Evolutionary conservation across 2,888 invertebrate genomes (phyloP), one percentile per base, ranked within the genome.

Genomic region (Litoditis marina): DNA sequence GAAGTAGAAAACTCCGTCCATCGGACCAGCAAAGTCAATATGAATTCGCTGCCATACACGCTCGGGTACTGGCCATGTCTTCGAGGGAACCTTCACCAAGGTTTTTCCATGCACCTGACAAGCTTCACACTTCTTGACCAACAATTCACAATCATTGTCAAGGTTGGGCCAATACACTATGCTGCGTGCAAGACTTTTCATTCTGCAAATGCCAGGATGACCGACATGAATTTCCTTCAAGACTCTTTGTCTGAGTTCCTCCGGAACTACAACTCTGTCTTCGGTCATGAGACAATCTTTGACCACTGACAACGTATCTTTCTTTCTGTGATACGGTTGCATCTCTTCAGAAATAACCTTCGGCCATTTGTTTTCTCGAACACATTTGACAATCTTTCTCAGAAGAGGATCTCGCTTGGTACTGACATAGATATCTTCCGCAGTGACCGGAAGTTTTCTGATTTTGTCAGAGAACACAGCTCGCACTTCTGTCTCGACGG

Each of bases 1-100:
- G 5, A 84, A 62, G 32, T 82, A 77, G 73, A 76, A 78, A 8
- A 61, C 62, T 11, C 74, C 78, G 6, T 76, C 47, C 42, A 83
- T 65, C 31, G 83, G 84, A 8, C 84, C 84, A n/a, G 84, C 83
- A 74, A 83, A 84, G 69, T 85, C 85, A 19, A 84, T 73, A 71
- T 85, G 85, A 3, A 85, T 66, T 19, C 85, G 73, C 59, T 83
- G 74, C 82, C 82, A 83, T 13, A 79, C 77, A 54, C 71, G 64
- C 5, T 61, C 67, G 28, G 83, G 73, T 34, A 42, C 65, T 27
- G 70, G 62, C 82, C 82, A 82, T 19, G 80, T 70, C 39, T 73
- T 68, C 2, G 80, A 65, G 1, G 67, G 63, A 19, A 67, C 66
- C 51, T 72, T 69, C 47, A 62, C 39, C 8, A 76, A 78, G 1